phyloP scores from a whole-genome alignment of 2,113 vertebrate genomes.

The Stegastes partitus region DNA sequence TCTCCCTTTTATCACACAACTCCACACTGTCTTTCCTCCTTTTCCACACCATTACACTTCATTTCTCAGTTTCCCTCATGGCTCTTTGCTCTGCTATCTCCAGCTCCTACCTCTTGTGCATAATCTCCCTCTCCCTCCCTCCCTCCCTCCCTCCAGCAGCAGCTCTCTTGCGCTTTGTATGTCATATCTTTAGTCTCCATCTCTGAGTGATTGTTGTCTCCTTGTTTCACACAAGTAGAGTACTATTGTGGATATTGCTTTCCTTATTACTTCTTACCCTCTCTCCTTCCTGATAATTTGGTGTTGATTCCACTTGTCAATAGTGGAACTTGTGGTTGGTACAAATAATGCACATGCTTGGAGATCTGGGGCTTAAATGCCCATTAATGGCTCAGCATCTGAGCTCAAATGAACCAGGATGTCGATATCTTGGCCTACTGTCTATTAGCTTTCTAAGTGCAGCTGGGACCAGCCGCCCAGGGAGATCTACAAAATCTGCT shows the following conservation, averaged over 20 bases:
- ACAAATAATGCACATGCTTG: slow-evolving; percentile 38
- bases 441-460: slow-evolving; percentile 40
- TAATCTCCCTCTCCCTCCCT: slow-evolving; percentile 20
- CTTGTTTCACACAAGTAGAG: not conserved
- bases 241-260: slow-evolving; percentile 33
- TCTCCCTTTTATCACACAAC: not conserved
- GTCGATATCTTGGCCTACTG: slow-evolving; percentile 47
- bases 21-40: slow-evolving; percentile 12
- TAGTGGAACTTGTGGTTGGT: slow-evolving; percentile 42
- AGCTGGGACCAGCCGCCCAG: slow-evolving; percentile 34
- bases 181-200: slow-evolving; percentile 30
- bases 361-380: slow-evolving; percentile 31
- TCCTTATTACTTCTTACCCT: not conserved
- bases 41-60: slow-evolving; percentile 49
- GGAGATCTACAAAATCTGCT: slow-evolving; percentile 13
- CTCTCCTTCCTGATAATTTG: slow-evolving; percentile 25
- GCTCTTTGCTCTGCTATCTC: slow-evolving; percentile 42
- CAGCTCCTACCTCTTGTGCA: slow-evolving; percentile 29
- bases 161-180: slow-evolving; percentile 38
- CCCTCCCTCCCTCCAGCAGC: not conserved
- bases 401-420: slow-evolving; percentile 46
- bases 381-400: slow-evolving; percentile 47
- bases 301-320: slow-evolving; percentile 49
- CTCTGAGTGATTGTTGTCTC: slow-evolving; percentile 33
- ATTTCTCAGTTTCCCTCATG: slow-evolving; percentile 41